A percentile compares a stretch with the other conserved stretches of the same genome.
Evolutionary conservation across 2,797 vertebrate species (phyloP).

Genomic region (Trachurus trachurus): DNA sequence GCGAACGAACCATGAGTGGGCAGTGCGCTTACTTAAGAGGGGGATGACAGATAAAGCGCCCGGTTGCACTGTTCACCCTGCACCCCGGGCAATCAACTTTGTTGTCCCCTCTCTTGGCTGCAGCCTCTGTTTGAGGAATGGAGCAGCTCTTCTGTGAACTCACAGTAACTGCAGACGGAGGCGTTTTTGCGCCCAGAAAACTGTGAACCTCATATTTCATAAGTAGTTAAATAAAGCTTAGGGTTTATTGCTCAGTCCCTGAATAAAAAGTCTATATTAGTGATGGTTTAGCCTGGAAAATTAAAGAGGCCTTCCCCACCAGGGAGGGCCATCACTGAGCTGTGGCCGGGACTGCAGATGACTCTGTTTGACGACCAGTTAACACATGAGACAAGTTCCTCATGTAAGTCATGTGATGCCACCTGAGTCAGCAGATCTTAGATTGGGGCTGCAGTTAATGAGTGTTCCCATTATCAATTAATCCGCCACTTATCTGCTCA

Average conservation of each 20-base stretch:
- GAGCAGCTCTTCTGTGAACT: neutral
- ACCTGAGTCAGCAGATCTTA: neutral
- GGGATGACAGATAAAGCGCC: neutral
- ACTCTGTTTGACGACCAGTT: neutral
- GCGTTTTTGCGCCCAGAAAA: neutral
- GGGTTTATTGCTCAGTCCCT: neutral
- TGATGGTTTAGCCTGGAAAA: neutral
- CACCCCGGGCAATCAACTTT: neutral
- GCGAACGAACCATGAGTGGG: neutral
- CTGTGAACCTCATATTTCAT: constrained; percentile 1
- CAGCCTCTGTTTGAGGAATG: constrained; percentile 7
- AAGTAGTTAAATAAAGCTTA: neutral
- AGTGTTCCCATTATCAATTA: neutral
- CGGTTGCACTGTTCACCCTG: neutral
- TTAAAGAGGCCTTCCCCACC: neutral
- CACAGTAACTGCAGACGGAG: neutral
- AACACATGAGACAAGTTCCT: neutral
- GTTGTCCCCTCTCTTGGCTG: neutral
- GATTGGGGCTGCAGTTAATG: neutral
- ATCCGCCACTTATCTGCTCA: neutral
- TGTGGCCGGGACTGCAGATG: neutral
- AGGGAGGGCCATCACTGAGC: neutral
- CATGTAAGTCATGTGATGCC: neutral
- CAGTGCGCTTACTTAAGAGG: neutral
- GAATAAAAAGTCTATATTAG: neutral